Evolutionary conservation across 2,888 invertebrate genomes (phyloP), one percentile per base, ranked within the genome.

Genomic region (Acleris sparsana): DNA sequence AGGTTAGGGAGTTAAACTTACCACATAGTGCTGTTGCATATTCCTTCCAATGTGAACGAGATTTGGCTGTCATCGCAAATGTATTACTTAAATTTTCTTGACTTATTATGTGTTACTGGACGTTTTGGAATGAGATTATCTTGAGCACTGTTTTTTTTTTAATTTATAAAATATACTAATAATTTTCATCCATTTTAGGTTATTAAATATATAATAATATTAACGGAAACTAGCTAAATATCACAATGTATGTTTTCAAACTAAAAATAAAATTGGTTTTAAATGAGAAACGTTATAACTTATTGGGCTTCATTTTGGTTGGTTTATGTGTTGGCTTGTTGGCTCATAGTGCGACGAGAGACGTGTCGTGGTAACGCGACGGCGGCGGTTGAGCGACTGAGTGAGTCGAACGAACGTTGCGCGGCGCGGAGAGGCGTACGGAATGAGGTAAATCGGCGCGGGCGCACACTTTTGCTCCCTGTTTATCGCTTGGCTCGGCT

Each of bases 41-140:
- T 90, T 93, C 93, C 88, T 93, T 93, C 93, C 92, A 93, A 87
- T 93, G 93, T 82, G 92, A 92, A 84, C 90, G 90, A 86, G 90
- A 87, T 87, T 89, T 92, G 81, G 90, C 87, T 83, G 92, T 90
- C 93, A 93, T 93, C 83, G 85, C 76, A 80, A 83, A 77, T 82
- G 80, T 80, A 82, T 77, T 78, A 72, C 75, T 75, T 75, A 74
- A 80, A 75, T 72, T 75, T 83, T 80, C 79, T 73, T 78, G 78
- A 81, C 79, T n/a, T 77, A 81, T 80, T 76, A 81, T 74, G 65
- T 73, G 77, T 82, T 83, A 87, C 82, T 85, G 86, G 86, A 83
- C 71, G 83, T 82, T 87, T 88, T 92, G 92, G 92, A 92, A 92
- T 92, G 92, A 92, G 90, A 90, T 90, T 90, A 86, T 85, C 83